These are phyloP conservation scores for Ptychochromis oligacanthus DNA, from an alignment of 2,113 vertebrate species.

Conservation along the genomic window DNA sequence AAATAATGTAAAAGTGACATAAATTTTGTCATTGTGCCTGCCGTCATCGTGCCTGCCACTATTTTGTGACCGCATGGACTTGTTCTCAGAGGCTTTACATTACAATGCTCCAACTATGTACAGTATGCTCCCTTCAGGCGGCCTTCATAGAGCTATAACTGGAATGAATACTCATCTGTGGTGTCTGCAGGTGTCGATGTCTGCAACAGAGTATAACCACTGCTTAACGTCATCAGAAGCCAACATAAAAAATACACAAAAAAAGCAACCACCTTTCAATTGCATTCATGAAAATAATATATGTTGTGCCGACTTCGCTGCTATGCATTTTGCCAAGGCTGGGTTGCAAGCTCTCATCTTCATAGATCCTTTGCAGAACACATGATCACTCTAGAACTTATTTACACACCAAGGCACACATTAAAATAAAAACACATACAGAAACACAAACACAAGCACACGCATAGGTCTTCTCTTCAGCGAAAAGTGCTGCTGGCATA, in stretches of 20 bases:
- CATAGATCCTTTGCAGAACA: background rate
- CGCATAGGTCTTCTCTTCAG: slow-evolving; percentile 14
- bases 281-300: background rate
- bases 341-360: background rate
- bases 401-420: background rate
- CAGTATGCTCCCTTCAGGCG: background rate
- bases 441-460: slow-evolving; percentile 13
- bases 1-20: too few relatives aligned
- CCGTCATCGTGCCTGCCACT: too few relatives aligned
- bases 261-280: background rate
- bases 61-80: too few relatives aligned
- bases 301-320: background rate
- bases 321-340: background rate
- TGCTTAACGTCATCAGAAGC: too few relatives aligned
- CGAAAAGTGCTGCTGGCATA: slow-evolving; percentile 67
- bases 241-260: background rate
- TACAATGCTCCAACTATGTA: background rate
- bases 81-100: too few relatives aligned
- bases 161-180: too few relatives aligned
- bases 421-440: slow-evolving; percentile 3
- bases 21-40: too few relatives aligned
- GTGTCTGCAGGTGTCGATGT: too few relatives aligned
- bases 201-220: too few relatives aligned
- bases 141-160: too few relatives aligned
- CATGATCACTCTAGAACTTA: background rate